A percentile compares a stretch with the other conserved stretches of the same genome.
These are phyloP conservation scores for Orchestes rusci DNA, from an alignment of 2,888 invertebrate genomes.

Conservation along the genomic window DNA sequence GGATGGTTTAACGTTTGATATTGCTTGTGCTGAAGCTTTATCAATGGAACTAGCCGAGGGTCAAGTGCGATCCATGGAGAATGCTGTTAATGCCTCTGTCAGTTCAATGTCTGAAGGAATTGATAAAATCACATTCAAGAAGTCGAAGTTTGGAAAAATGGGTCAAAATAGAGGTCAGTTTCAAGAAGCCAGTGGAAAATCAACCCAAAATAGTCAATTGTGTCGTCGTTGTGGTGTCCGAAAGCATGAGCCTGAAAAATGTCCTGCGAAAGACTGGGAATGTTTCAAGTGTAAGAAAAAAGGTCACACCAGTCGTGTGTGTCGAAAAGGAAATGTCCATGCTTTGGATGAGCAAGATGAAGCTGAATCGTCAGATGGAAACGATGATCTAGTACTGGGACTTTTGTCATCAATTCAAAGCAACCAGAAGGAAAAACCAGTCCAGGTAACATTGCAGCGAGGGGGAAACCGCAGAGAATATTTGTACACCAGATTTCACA, in stretches of 20 bases:
- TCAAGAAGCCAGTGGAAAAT: no score
- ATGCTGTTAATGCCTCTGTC: background rate
- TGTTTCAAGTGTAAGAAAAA: slow-evolving; percentile 9
- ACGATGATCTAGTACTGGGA: no score
- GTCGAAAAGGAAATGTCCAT: background rate
- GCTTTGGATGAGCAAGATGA: background rate
- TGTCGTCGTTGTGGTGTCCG: slow-evolving; percentile 4
- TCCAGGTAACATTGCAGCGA: no score
- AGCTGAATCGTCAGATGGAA: background rate
- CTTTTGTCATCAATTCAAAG: background rate
- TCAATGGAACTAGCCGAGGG: slow-evolving; percentile 16
- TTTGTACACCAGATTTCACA: no score
- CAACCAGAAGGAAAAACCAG: background rate
- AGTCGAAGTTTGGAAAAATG: no score
- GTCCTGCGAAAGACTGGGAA: slow-evolving; percentile 17
- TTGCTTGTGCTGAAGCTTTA: slow-evolving; percentile 6
- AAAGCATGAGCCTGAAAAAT: slow-evolving; percentile 10
- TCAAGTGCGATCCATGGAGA: slow-evolving; percentile 14
- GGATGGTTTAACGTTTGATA: slow-evolving; percentile 14
- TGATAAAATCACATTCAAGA: slow-evolving; percentile 3
- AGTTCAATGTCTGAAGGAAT: background rate
- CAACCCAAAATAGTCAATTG: no score
- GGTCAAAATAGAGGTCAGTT: no score
- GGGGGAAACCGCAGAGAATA: no score
- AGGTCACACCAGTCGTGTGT: slow-evolving; percentile 15